Evolutionary conservation across 2,113 vertebrate genomes (phyloP), one percentile per base, ranked within the genome.

Genomic region (Spermophilus dauricus): DNA sequence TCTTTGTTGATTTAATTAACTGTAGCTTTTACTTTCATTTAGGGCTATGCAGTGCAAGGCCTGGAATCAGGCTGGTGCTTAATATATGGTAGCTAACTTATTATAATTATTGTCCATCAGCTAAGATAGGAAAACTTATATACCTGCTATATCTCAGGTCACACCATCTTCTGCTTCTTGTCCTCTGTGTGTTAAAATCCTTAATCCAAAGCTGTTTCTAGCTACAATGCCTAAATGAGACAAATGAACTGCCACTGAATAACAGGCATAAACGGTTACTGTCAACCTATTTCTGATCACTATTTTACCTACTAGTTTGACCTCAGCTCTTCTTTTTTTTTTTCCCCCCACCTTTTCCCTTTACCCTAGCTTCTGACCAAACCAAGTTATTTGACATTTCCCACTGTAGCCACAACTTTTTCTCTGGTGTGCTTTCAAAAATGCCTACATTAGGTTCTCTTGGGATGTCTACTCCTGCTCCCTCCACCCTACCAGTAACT

Each of bases 1-100:
- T 89, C 45, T 81, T 85, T 96, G 48, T 32, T 80, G 82, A 81
- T 65, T 95, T 86, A 89, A 48, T 82, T 61, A 69, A 81, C 37
- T 39, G 20, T 45, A 65, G 32, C 6, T 10, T 42, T 82, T 75
- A 63, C 28, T 77, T 86, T 69, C 69, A 87, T 86, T 56, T 30
- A 37, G 18, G 32, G 75, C 51, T 92, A 24, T 17, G 45, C 20
- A 70, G 32, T 34, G 42, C 56, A 93, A 75, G 48, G 75, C 58
- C 58, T 82, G 4, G 70, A 80, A 70, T 6, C 53, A 45, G 32
- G 28, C 58, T 85, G 51, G 75, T 39, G 26, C 16, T 83, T 91
- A 70, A 85, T 77, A 82, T 85, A 53, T 53, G 73, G 61, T 32
- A 48, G 16, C 42, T 90, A 76, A 51, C 18, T 48, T 91, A 39